A percentile compares a stretch with the other conserved stretches of the same genome.
These are phyloP conservation scores for Turdus rufiventris DNA, from an alignment of 2,113 vertebrate genomes.

Conservation along the genomic window DNA sequence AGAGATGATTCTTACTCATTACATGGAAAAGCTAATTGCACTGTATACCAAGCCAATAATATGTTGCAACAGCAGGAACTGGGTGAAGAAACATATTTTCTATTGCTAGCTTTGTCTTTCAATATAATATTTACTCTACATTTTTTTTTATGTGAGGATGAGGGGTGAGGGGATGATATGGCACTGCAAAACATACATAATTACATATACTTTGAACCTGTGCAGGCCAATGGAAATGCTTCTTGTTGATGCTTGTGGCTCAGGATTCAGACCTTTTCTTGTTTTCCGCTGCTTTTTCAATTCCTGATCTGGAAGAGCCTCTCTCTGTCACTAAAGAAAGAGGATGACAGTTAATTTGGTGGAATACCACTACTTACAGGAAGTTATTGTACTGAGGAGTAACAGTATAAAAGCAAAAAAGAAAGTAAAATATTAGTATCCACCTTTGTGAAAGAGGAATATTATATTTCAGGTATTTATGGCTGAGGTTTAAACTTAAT, in stretches of 20 bases:
- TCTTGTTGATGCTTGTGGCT: background rate
- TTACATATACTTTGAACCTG: background rate
- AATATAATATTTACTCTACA: background rate
- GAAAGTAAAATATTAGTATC: background rate
- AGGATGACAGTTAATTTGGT: background rate
- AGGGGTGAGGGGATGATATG: rapidly evolving
- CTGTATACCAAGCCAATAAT: background rate
- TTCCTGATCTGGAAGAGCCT: background rate
- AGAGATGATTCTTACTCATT: background rate
- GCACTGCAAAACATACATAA: background rate
- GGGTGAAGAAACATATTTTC: background rate
- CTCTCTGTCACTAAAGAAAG: background rate
- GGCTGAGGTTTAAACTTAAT: background rate
- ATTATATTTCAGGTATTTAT: background rate
- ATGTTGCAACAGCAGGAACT: background rate
- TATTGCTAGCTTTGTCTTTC: background rate
- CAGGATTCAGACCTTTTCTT: background rate
- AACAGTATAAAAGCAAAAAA: background rate
- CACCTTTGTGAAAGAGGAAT: background rate
- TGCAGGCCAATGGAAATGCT: background rate
- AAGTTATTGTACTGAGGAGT: background rate
- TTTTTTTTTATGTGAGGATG: background rate
- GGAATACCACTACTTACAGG: background rate
- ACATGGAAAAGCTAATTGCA: background rate
- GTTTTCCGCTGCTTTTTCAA: background rate